These are phyloP conservation scores for Plecturocebus donacophilus DNA, from an alignment of 2,113 vertebrate species.

Conservation along the genomic window DNA sequence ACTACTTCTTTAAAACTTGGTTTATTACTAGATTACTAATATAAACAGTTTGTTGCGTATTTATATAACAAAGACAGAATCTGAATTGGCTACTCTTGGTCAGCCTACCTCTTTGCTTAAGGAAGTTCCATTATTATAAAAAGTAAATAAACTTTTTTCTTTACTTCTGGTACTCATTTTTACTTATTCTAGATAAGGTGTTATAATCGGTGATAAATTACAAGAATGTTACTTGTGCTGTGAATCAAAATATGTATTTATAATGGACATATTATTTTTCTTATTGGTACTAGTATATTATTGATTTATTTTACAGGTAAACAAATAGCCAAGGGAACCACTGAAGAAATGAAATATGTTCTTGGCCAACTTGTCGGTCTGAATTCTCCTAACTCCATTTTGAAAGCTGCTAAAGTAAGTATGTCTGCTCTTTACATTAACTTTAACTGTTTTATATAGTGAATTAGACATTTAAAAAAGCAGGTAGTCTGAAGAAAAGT, in stretches of 20 bases:
- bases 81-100: neutral
- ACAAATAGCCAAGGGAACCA: slow-evolving; percentile 76
- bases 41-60: neutral
- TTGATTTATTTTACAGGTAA: slow-evolving; percentile 73
- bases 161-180: neutral
- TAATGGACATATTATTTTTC: neutral
- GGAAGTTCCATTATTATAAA: neutral
- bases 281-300: neutral
- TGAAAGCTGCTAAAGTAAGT: slow-evolving; percentile 94
- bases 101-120: neutral
- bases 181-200: neutral
- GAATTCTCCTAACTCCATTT: slow-evolving; percentile 96
- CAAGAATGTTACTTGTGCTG: neutral
- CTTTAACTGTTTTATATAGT: neutral
- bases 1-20: slow-evolving; percentile 74
- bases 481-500: neutral
- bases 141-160: slow-evolving; percentile 30
- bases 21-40: neutral
- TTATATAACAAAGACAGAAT: neutral
- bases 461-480: neutral
- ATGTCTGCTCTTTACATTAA: slow-evolving; percentile 15
- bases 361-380: slow-evolving; percentile 94
- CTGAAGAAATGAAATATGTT: slow-evolving; percentile 92
- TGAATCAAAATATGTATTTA: neutral
- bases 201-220: slow-evolving; percentile 17